A percentile compares a stretch with the other conserved stretches of the same genome.
phyloP scores from a whole-genome alignment of 2,113 vertebrate genomes.

The Calyptomena viridis region DNA sequence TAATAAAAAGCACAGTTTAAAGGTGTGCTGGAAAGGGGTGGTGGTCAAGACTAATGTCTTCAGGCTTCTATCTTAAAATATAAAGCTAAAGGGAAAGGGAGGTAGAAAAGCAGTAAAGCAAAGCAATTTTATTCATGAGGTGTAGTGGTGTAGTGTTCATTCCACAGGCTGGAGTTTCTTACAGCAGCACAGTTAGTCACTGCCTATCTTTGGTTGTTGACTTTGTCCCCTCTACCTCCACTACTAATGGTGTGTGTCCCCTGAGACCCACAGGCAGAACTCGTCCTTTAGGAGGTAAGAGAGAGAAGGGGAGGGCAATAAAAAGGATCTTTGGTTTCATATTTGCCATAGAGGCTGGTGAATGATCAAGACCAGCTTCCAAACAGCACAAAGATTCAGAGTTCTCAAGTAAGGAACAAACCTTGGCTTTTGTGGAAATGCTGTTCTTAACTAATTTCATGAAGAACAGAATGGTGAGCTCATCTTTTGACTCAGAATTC shows the following conservation, averaged over 20 bases:
- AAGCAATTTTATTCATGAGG: background rate
- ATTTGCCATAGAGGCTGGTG: background rate
- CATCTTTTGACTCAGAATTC: constrained; percentile 11
- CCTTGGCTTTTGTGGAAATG: background rate
- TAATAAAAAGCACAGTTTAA: background rate
- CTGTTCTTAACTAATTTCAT: background rate
- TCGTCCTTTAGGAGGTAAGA: background rate
- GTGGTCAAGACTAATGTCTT: background rate
- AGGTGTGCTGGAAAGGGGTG: background rate
- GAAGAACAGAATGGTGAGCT: background rate
- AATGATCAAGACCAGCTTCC: background rate
- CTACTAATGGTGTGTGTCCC: background rate
- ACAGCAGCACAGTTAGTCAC: background rate
- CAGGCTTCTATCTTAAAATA: background rate
- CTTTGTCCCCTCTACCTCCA: background rate
- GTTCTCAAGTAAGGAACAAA: background rate
- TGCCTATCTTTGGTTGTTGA: background rate
- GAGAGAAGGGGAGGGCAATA: background rate
- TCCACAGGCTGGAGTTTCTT: background rate
- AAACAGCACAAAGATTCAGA: background rate
- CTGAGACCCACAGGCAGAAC: background rate
- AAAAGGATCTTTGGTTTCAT: background rate
- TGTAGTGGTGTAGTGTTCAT: background rate
- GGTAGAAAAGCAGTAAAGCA: background rate
- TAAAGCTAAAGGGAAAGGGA: background rate